Base-by-base conservation (phyloP, 2,888 invertebrate species). In the Apocheima hispidaria region DNA sequence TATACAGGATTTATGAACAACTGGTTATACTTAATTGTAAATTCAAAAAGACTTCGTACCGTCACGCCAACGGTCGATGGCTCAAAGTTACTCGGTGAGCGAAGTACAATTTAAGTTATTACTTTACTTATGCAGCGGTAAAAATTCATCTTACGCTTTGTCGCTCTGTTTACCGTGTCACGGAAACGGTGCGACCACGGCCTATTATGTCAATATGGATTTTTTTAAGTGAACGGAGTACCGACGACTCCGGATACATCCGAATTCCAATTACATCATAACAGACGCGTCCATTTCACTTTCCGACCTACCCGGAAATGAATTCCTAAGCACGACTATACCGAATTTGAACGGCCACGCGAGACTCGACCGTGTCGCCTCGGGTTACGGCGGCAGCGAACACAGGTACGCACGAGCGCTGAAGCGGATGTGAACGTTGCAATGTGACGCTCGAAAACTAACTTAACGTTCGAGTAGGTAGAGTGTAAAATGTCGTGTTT, bases 181-280 rank as follows among this genome's bases (percentile, higher is more conserved):
- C 79, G 78, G 80, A 83, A 86, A 83, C 77, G 70, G 75, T 74
- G 64, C 44, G 64, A 52, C 56, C 72, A 81, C 80, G 77, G 78
- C 74, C 81, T 84, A 87, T 90, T 90, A 90, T 89, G 87, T 89
- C 88, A 92, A 89, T 84, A 85, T 84, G 88, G 83, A 87, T 84
- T 86, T 88, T 28, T 86, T 86, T 86, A 90, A 90, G 91, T 89
- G 92, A 91, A 90, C 87, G 90, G 90, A 87, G 87, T 86, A 87
- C 87, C 86, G 82, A 83, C 82, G 87, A 89, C 87, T 90, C 90
- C 92, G 92, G 92, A 92, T 89, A 92, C 84, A 92, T 92, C 92
- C 90, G 88, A 91, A 92, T 92, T 92, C 92, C 92, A 88, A 92
- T 92, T 92, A 90, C 92, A 92, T 92, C 92, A 92, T 92, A 91